Evolutionary conservation across 1,140 invertebrate genomes (phyloP).

Genomic region (Coelopa frigida): DNA sequence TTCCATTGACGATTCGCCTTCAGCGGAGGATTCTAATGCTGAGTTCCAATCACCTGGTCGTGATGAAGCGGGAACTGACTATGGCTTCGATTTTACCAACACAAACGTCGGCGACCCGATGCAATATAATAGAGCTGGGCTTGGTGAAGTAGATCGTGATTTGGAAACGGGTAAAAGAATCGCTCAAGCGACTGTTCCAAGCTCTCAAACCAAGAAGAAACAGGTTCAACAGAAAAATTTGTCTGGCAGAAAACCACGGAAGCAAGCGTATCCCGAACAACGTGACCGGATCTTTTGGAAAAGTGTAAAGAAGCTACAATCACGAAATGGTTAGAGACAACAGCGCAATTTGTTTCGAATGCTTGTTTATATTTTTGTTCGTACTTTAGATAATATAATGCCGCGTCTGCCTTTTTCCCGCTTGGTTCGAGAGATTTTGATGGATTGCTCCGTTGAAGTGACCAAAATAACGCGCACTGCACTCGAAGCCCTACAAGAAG

Average conservation of each 20-base stretch:
- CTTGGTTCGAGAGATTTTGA: slow-evolving; percentile 34
- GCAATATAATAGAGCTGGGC: background rate
- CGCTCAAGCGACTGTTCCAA: background rate
- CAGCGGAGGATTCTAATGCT: background rate
- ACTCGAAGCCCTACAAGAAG: slow-evolving; percentile 56
- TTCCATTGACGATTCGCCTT: no score
- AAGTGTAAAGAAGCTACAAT: background rate
- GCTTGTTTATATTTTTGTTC: no score
- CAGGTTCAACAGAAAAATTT: background rate
- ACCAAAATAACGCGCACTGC: slow-evolving; percentile 51
- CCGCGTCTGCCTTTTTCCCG: slow-evolving; percentile 35
- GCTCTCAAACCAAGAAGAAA: background rate
- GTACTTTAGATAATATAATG: slow-evolving; percentile 20
- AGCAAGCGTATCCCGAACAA: slow-evolving; percentile 1
- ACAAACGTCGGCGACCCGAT: slow-evolving; percentile 14
- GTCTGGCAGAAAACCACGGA: background rate
- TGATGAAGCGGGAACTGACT: slow-evolving; percentile 21
- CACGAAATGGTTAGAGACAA: no score
- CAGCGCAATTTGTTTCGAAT: no score
- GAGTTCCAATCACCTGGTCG: slow-evolving; percentile 11
- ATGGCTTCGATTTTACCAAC: slow-evolving; percentile 27
- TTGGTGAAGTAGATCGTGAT: background rate
- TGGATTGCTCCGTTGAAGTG: background rate
- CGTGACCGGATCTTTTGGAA: background rate
- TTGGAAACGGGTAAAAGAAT: no score